Evolutionary conservation across 2,113 vertebrate genomes (phyloP), one percentile per base, ranked within the genome.

Genomic region (Miniopterus natalensis): DNA sequence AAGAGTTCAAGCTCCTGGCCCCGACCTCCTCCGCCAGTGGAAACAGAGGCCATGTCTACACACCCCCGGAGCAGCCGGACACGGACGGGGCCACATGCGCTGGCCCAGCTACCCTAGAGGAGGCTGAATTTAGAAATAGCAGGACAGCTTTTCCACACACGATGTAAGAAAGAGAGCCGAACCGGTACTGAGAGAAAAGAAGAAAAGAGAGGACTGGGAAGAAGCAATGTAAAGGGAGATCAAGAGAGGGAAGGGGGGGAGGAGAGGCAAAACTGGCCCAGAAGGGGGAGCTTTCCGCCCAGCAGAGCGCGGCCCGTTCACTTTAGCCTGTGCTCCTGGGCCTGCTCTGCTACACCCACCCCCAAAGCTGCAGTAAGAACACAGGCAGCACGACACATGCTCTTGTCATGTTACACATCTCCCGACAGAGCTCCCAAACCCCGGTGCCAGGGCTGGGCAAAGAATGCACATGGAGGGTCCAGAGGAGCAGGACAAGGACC

Each of bases 61-160:
- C 2, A 36, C 20, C 36, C 42, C 9, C 0, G 3, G 10, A 74
- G 8, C 21, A 45, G 47, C 7, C 31, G 31, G 53, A 17, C 0
- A 1, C 49, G 3, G 3, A 20, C 8, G 14, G 0, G 5, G 8
- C 23, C n/a, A 25, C 79, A 10, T n/a, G 18, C 21, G 14, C 12
- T 71, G 3, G 4, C 5, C 47, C 20, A 25, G 27, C 3, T 31
- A 5, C 3, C 8, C 59, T 2, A 9, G 31, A 85, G 27, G 29
- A 2, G 17, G 5, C 29, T 27, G 42, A 51, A 75, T 75, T 70
- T 81, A 81, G 77, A 89, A 63, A 6, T 17, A 55, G 23, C 40
- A 51, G 66, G 29, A 45, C 49, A 57, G 61, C 21, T 63, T 87
- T 36, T 51, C 55, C 49, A 47, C 21, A 45, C 0, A 25, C 4